Conservation (phyloP, 2,113 vertebrate genomes). For the Microcebus jonahi region DNA sequence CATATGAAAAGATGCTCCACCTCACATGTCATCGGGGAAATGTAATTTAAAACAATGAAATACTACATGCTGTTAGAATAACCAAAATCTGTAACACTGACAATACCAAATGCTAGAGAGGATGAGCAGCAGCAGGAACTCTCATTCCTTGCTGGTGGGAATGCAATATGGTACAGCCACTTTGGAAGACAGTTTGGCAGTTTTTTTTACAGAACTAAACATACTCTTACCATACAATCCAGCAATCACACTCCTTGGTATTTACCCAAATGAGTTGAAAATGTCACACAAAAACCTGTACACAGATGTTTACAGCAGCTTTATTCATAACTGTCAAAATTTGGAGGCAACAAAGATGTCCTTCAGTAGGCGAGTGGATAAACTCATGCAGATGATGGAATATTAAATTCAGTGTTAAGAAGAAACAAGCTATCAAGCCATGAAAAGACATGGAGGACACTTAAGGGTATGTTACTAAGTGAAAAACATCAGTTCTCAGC, state of each 20-base stretch:
- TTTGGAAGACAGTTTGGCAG: not conserved
- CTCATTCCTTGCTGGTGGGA: not conserved
- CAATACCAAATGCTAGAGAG: not conserved
- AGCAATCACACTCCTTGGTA: not conserved
- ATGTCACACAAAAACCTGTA: not conserved
- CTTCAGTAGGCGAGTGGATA: not conserved
- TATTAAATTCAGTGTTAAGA: not conserved
- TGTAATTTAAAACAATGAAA: not conserved
- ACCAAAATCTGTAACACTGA: not conserved
- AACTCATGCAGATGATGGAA: not conserved
- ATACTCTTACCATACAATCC: not conserved
- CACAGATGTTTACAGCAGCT: not conserved
- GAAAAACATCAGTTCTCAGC: not conserved
- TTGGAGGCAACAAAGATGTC: not conserved
- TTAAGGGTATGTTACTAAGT: not conserved
- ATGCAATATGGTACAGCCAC: not conserved
- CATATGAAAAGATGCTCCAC: not conserved
- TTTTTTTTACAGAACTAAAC: not conserved
- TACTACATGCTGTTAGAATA: not conserved
- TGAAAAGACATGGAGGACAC: not conserved
- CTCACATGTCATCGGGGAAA: not conserved
- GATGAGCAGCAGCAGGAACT: not conserved
- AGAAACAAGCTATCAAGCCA: not conserved
- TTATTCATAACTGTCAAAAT: not conserved
- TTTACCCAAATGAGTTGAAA: constrained; percentile 5